These are phyloP conservation scores for Polietes domitor DNA, from an alignment of 2,888 invertebrate species.

Conservation along the genomic window DNA sequence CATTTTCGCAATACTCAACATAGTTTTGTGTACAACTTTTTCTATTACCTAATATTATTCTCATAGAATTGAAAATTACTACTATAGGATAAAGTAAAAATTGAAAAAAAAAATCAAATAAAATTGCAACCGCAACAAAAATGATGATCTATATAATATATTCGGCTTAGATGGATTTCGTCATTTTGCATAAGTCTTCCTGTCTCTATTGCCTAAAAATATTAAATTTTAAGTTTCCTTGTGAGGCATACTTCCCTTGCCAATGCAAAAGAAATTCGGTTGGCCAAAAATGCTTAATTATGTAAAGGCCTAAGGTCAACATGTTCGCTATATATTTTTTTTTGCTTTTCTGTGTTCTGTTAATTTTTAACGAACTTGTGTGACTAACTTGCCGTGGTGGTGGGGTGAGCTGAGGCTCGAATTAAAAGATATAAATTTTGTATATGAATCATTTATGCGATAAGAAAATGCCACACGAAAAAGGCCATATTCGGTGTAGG, in stretches of 20 bases:
- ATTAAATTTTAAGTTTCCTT: conserved; percentile 17
- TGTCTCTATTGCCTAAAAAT: too few species aligned
- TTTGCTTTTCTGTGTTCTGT: conserved; percentile 10
- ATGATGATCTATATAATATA: too few species aligned
- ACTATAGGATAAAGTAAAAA: too few species aligned
- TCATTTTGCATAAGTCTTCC: too few species aligned
- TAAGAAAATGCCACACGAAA: not conserved
- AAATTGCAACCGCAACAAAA: too few species aligned
- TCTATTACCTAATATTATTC: too few species aligned
- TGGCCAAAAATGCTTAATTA: conserved; percentile 52
- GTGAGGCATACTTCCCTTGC: not conserved
- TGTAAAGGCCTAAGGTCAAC: conserved; percentile 57
- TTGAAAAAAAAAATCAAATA: too few species aligned
- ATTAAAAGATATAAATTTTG: conserved; percentile 28
- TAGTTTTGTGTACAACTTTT: too few species aligned
- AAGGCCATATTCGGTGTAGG: not conserved
- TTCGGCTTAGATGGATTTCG: too few species aligned
- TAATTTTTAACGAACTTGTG: conserved; percentile 11
- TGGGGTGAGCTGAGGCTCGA: not conserved
- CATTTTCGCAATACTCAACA: too few species aligned
- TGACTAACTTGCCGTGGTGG: not conserved
- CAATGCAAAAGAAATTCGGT: not conserved
- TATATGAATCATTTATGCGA: conserved; percentile 21
- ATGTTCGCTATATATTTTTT: conserved; percentile 30
- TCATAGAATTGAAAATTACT: too few species aligned